Percentiles rank a stretch among this genome's conserved stretches.
Conservation (phyloP, 2,888 invertebrate species). For the Chaetogeoica ovagalla region DNA sequence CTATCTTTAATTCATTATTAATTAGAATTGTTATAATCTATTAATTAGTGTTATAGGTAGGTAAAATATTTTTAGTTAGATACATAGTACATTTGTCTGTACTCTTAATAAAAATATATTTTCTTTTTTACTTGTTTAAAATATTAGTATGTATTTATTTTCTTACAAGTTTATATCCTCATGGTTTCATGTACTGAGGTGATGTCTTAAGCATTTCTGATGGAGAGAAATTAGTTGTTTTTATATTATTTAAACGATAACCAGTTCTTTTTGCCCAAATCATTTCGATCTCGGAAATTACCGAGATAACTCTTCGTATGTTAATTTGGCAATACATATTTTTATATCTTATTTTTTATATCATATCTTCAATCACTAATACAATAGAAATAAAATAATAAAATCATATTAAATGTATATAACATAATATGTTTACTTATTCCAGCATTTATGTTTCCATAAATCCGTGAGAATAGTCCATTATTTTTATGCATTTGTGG, state of each 20-base stretch:
- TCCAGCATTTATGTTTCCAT: background rate
- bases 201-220: constrained; percentile 5
- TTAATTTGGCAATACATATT: background rate
- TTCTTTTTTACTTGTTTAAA: too few relatives aligned
- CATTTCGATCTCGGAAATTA: constrained; percentile 3
- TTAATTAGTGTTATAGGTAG: too few relatives aligned
- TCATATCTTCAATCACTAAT: too few relatives aligned
- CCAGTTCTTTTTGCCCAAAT: constrained; percentile 20
- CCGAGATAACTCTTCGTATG: constrained; percentile 6
- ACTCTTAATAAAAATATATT: too few relatives aligned
- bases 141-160: too few relatives aligned
- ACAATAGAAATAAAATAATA: constrained; percentile 6
- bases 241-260: background rate
- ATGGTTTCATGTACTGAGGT: constrained; percentile 2
- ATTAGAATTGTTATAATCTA: too few relatives aligned
- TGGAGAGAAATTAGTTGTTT: background rate
- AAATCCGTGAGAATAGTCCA: background rate
- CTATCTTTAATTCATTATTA: too few relatives aligned
- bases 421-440: constrained; percentile 10
- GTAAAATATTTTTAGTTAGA: too few relatives aligned
- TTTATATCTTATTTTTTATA: background rate
- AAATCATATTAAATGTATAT: background rate
- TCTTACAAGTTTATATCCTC: constrained; percentile 21
- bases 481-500: background rate
- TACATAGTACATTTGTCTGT: too few relatives aligned